Base-by-base conservation (phyloP, 2,113 vertebrate genomes). In the Miniopterus natalensis region DNA sequence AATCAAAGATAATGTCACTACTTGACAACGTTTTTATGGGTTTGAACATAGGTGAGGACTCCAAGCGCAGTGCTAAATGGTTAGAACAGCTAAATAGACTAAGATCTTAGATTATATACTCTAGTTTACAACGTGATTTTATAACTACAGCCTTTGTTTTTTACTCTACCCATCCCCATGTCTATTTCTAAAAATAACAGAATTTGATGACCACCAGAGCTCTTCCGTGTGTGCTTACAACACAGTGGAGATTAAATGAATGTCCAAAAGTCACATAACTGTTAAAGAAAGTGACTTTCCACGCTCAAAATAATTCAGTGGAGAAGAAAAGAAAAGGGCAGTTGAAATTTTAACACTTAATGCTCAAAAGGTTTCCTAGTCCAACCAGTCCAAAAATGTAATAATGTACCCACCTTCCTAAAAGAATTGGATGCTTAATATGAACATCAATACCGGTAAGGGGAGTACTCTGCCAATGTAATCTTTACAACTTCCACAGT, bases 281-380 rank as follows among this genome's bases (percentile, higher is more conserved):
- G 20, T 55, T 40, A 73, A 77, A 75, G 61, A 92, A 87, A 73
- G n/a, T 49, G 40, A 80, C 63, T 93, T 63, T 92, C 6, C 14
- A 79, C 59, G 25, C 31, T 81, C 49, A 45, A 25, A 78, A 89
- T 70, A 80, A 80, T 8, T 80, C 36, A 27, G 57, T 51, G 80
- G 31, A 20, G 8, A 74, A 53, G 20, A 63, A 80, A 92, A 78
- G 63, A 13, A 68, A 68, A 66, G 15, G 3, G 17, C n/a, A 77
- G 15, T 21, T 47, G 25, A 91, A 95, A 90, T 75, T 45, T 47
- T 20, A 77, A 40, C 85, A 88, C 40, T 75, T 78, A 77, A 75
- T 73, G 9, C 4, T 31, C 3, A 53, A 42, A 65, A 88, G 12
- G 6, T 90, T 40, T 88, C n/a, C 12, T 15, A 36, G 53, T 18